These are phyloP conservation scores for Petrosia ficiformis DNA, from an alignment of 37 sponge, comb jelly and placozoan species.

Conservation along the genomic window DNA sequence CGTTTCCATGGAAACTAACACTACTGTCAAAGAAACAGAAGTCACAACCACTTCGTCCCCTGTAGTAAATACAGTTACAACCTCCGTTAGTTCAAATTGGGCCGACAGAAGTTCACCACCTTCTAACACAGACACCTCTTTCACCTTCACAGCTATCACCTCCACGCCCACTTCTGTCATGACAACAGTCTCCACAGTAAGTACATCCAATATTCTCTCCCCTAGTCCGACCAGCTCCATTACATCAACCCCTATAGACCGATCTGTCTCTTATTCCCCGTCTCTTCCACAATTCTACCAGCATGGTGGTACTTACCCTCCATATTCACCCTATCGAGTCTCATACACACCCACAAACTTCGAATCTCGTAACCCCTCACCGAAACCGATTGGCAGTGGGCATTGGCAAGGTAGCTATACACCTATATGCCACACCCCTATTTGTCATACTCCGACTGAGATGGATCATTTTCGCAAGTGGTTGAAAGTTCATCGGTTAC, in stretches of 20 bases:
- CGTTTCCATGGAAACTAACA: no score
- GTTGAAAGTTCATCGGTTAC: slow-evolving; percentile 69
- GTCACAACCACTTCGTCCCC: neutral
- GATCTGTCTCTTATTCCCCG: neutral
- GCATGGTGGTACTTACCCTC: neutral
- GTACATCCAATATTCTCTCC: neutral
- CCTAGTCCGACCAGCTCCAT: no score
- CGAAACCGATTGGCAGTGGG: slow-evolving; percentile 2
- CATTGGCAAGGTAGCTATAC: neutral
- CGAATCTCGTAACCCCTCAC: slow-evolving; percentile 25
- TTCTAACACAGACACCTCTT: neutral
- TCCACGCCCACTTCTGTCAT: neutral
- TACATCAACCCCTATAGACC: neutral
- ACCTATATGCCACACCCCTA: neutral
- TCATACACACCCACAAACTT: neutral
- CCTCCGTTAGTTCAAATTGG: neutral
- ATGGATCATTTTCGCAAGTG: slow-evolving; percentile 51
- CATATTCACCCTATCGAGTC: neutral
- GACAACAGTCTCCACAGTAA: neutral
- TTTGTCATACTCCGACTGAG: no score
- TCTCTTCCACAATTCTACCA: neutral
- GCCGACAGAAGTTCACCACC: neutral
- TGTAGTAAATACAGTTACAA: neutral
- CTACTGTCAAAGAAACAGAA: no score
- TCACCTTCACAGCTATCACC: neutral